Evolutionary conservation across 2,113 vertebrate genomes (phyloP).

Genomic region (Malurus alboscapulatus): DNA sequence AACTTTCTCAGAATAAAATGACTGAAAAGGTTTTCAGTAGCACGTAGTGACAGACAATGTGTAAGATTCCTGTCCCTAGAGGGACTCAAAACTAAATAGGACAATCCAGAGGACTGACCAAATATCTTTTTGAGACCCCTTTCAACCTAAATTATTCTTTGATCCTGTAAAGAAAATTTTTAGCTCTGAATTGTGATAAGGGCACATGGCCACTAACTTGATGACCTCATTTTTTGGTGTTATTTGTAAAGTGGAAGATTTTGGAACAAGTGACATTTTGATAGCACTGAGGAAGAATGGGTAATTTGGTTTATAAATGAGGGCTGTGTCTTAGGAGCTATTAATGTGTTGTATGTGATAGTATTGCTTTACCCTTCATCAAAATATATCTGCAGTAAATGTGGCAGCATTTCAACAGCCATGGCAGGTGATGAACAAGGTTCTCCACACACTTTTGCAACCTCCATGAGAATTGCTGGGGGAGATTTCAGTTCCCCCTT

Average conservation of each 20-base stretch:
- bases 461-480: background rate
- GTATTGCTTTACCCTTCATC: background rate
- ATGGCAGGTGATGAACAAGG: background rate
- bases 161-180: background rate
- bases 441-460: background rate
- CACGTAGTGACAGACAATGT: accelerated
- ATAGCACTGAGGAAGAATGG: background rate
- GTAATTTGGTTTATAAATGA: background rate
- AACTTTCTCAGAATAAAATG: background rate
- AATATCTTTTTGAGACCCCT: background rate
- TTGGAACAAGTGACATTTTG: background rate
- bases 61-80: background rate
- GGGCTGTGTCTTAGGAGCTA: background rate
- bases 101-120: background rate
- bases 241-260: background rate
- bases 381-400: background rate
- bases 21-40: background rate
- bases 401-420: background rate
- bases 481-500: background rate
- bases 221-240: background rate
- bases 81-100: background rate
- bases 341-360: background rate
- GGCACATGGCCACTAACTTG: too few relatives aligned
- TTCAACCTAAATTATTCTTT: background rate
- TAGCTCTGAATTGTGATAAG: background rate